Evolutionary conservation across 92 coral and sea anemone genomes (phyloP).

Genomic region (Nematostella vectensis): DNA sequence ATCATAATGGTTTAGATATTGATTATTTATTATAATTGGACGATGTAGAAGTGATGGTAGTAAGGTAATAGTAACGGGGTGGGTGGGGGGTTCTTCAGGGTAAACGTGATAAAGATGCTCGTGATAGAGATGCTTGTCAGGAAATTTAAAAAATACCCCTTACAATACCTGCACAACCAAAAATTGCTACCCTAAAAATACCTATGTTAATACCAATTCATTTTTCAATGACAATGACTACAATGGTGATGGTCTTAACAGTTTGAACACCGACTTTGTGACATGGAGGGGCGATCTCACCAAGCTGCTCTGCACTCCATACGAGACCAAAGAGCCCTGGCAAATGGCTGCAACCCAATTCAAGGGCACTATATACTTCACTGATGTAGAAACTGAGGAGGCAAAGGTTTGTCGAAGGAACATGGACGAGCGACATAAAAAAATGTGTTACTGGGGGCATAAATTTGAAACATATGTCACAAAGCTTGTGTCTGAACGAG

Average conservation of each 20-base stretch:
- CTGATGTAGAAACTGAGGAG: conserved; percentile 84
- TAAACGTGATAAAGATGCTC: no score
- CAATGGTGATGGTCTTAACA: no score
- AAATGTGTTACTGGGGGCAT: conserved; percentile 98
- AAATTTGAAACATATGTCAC: conserved; percentile 87
- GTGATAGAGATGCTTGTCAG: no score
- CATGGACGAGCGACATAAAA: conserved; percentile 75
- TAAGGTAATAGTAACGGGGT: no score
- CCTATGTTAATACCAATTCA: no score
- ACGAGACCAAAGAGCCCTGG: conserved; percentile 92
- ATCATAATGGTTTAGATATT: not conserved
- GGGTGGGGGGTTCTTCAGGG: no score
- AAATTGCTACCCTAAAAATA: no score
- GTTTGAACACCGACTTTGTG: conserved; percentile 90
- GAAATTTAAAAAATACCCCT: no score
- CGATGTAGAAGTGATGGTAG: no score
- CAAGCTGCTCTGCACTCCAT: conserved; percentile 84
- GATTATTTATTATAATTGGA: not conserved
- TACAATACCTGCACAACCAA: no score
- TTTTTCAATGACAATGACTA: no score
- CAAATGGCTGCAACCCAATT: conserved; percentile 75
- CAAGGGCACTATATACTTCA: conserved; percentile 85
- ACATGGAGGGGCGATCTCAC: conserved; percentile 99
- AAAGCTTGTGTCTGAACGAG: conserved; percentile 29
- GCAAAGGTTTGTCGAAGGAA: conserved; percentile 42